phyloP scores from a whole-genome alignment of 2,888 invertebrate species.

The Nematopogon swammerdamellus region DNA sequence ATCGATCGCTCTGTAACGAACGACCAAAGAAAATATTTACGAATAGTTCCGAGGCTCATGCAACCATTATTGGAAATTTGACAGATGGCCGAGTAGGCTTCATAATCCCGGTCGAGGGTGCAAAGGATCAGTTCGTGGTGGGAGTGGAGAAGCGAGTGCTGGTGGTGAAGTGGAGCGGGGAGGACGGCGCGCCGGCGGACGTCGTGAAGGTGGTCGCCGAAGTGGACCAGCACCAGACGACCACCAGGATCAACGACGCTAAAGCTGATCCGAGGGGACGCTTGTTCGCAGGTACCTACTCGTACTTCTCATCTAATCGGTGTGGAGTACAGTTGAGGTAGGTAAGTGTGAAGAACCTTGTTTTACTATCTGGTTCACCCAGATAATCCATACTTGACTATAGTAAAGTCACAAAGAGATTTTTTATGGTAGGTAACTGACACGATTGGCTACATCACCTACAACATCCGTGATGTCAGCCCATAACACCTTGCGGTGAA shows the following conservation, averaged over 20 bases:
- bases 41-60: no score
- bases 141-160: constrained; percentile 60
- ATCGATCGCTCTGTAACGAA: no score
- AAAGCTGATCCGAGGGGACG: constrained; percentile 75
- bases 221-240: constrained; percentile 54
- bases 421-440: no score
- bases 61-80: no score
- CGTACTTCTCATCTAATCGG: background rate
- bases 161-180: constrained; percentile 65
- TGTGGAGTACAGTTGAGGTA: no score
- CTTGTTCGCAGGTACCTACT: constrained; percentile 67
- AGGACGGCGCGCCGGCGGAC: constrained; percentile 37
- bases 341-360: background rate
- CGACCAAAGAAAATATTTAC: no score
- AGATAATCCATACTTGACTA: no score
- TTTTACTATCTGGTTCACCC: no score
- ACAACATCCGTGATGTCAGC: no score
- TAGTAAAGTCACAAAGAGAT: no score
- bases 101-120: constrained; percentile 62
- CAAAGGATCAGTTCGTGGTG: constrained; percentile 60
- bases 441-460: no score
- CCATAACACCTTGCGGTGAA: no score
- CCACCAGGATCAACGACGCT: constrained; percentile 71
- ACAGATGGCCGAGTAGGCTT: constrained; percentile 46
- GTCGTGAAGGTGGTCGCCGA: constrained; percentile 47